Evolutionary conservation across 1,140 invertebrate genomes (phyloP).

Genomic region (Drosophila kepulauana): DNA sequence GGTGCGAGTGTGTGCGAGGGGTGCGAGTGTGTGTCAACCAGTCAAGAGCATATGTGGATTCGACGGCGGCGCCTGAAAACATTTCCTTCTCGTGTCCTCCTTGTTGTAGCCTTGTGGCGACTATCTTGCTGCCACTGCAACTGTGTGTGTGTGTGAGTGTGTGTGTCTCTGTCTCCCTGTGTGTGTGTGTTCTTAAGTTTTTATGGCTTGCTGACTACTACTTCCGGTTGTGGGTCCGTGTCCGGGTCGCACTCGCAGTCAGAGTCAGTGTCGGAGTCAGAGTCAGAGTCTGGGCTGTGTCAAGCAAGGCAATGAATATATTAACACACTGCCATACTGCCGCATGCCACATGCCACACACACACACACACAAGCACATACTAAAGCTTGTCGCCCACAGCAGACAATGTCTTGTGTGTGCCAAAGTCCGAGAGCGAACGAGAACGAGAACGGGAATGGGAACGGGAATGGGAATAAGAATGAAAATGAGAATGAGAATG

Average conservation of each 20-base stretch:
- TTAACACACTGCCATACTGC: slow-evolving; percentile 69
- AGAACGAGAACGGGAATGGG: neutral
- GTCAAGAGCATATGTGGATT: slow-evolving; percentile 72
- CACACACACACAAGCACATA: slow-evolving; percentile 37
- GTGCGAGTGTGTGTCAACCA: slow-evolving; percentile 62
- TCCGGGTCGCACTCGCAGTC: slow-evolving; percentile 8
- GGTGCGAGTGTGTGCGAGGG: slow-evolving; percentile 20
- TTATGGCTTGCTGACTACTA: slow-evolving; percentile 83
- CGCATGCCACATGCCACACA: slow-evolving; percentile 37
- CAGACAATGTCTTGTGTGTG: slow-evolving; percentile 48
- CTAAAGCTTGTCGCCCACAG: slow-evolving; percentile 31
- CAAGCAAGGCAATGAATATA: slow-evolving; percentile 74
- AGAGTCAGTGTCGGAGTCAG: slow-evolving; percentile 3
- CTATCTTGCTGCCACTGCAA: slow-evolving; percentile 15
- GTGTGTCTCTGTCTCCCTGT: slow-evolving; percentile 11
- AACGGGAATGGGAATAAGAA: slow-evolving; percentile 2
- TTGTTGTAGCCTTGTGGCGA: slow-evolving; percentile 40
- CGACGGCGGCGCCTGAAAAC: slow-evolving; percentile 61
- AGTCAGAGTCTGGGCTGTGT: slow-evolving; percentile 26
- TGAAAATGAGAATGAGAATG: neutral
- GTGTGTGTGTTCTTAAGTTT: slow-evolving; percentile 74
- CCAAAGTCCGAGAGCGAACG: neutral
- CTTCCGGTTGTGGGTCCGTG: slow-evolving; percentile 61
- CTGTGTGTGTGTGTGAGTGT: slow-evolving; percentile 16
- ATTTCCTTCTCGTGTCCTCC: slow-evolving; percentile 45